These are phyloP conservation scores for Struthidea cinerea DNA, from an alignment of 2,113 vertebrate genomes.

Conservation along the genomic window DNA sequence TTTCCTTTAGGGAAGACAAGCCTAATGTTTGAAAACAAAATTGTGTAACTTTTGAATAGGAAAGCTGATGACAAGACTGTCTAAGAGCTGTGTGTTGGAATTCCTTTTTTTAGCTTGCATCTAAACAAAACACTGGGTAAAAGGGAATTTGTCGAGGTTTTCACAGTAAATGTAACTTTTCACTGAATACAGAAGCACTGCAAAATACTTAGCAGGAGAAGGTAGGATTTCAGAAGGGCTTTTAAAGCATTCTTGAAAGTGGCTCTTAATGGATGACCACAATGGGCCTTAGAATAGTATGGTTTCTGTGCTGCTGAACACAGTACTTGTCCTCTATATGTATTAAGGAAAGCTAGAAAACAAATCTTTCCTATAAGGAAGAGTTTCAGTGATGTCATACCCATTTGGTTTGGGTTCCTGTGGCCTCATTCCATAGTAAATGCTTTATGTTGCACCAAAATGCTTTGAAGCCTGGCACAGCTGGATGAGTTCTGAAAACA, in stretches of 20 bases:
- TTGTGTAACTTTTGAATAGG: background rate
- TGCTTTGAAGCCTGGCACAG: background rate
- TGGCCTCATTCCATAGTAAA: background rate
- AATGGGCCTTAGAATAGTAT: background rate
- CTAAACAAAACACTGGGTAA: background rate
- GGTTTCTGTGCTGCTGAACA: constrained; percentile 15
- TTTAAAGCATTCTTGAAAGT: background rate
- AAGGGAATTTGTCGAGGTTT: background rate
- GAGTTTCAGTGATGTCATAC: background rate
- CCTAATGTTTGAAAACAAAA: background rate
- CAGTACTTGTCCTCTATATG: background rate
- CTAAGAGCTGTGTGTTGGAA: background rate
- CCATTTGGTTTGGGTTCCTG: background rate
- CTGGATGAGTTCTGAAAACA: background rate
- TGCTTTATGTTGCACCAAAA: background rate
- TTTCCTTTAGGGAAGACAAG: background rate
- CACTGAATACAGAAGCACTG: background rate
- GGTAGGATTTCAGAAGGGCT: background rate
- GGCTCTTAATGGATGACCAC: background rate
- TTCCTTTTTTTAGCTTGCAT: background rate
- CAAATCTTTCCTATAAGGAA: background rate
- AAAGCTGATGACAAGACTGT: background rate
- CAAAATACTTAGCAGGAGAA: background rate
- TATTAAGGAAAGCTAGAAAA: background rate
- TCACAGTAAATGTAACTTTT: background rate